Evolutionary conservation across 2,888 invertebrate genomes (phyloP).

Genomic region (Silvanus unidentatus): DNA sequence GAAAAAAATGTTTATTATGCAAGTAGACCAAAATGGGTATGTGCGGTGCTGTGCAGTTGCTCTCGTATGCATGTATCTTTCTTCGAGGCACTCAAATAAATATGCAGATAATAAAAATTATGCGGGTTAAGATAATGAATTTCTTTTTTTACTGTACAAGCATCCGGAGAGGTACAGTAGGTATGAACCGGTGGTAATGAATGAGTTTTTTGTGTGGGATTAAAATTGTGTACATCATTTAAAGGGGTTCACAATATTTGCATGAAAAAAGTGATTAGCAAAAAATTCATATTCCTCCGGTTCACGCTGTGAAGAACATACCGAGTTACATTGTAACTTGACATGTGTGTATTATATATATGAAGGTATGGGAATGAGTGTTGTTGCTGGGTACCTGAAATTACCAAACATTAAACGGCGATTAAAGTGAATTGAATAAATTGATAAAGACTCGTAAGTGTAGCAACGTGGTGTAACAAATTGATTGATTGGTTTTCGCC

Average conservation of each 20-base stretch:
- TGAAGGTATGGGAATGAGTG: constrained; percentile 1
- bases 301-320: constrained; percentile 14
- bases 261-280: constrained; percentile 10
- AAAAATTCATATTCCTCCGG: constrained; percentile 5
- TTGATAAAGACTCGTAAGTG: too few relatives aligned
- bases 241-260: constrained; percentile 28
- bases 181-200: background rate
- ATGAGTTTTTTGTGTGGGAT: constrained; percentile 12
- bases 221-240: constrained; percentile 24
- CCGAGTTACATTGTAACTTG: constrained; percentile 9
- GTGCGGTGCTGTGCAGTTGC: too few relatives aligned
- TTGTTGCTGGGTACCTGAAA: background rate
- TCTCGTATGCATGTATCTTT: too few relatives aligned
- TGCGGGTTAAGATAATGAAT: constrained; percentile 25
- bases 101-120: constrained; percentile 10
- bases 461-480: too few relatives aligned
- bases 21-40: background rate
- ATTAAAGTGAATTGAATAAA: too few relatives aligned
- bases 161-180: too few relatives aligned
- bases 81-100: too few relatives aligned
- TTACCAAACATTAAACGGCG: background rate
- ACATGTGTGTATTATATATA: background rate
- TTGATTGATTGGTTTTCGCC: too few relatives aligned
- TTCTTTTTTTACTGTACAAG: too few relatives aligned
- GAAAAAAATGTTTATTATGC: background rate